Conservation (phyloP, 2,797 vertebrate genomes). For the Malurus splendens region DNA sequence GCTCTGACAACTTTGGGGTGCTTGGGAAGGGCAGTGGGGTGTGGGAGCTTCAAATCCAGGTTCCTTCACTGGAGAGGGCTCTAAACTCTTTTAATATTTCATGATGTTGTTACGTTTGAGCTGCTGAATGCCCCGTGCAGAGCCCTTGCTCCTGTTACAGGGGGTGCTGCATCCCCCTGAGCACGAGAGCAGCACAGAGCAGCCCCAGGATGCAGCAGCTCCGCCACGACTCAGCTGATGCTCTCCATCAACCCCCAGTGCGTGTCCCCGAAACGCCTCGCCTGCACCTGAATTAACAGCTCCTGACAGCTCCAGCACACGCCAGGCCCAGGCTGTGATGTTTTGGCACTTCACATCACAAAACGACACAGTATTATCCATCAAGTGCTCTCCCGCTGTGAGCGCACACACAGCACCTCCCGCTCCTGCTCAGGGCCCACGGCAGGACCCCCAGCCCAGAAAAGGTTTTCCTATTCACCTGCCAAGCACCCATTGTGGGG, state of each 20-base stretch:
- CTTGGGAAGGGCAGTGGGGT: accelerated
- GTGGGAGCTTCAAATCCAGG: accelerated
- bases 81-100: background rate
- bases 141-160: accelerated
- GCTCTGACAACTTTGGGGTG: background rate
- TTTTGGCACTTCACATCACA: background rate
- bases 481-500: accelerated
- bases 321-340: background rate
- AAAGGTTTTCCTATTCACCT: background rate
- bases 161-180: background rate
- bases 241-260: background rate
- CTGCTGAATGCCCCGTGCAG: accelerated
- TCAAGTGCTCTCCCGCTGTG: accelerated
- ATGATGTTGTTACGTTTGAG: background rate
- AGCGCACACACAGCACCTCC: accelerated
- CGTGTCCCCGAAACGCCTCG: background rate
- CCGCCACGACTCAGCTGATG: background rate
- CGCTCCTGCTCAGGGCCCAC: accelerated
- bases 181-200: background rate
- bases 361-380: background rate
- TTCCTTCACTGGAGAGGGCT: background rate
- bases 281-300: background rate
- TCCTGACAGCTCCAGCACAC: background rate
- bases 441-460: background rate
- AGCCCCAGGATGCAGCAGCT: accelerated